phyloP scores from a whole-genome alignment of 2,888 invertebrate genomes.

The Trissolcus brochymenae region DNA sequence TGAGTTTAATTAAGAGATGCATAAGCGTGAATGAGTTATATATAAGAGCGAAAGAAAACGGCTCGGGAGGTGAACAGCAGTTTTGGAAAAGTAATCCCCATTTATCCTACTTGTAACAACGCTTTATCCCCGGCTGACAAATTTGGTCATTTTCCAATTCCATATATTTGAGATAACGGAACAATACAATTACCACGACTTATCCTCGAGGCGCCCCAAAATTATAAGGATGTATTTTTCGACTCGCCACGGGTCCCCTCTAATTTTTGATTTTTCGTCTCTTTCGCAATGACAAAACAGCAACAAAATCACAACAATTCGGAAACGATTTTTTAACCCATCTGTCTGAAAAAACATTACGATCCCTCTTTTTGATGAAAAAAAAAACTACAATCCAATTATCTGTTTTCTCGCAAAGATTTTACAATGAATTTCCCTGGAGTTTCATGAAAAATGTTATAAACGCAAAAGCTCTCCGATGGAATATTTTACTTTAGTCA shows the following conservation, averaged over 20 bases:
- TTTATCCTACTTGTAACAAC: background rate
- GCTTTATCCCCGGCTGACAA: conserved; percentile 15
- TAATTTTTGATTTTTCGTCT: conserved; percentile 31
- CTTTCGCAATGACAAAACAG: conserved; percentile 3
- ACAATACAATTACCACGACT: conserved; percentile 27
- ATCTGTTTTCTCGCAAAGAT: background rate
- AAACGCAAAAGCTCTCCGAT: too few relatives aligned
- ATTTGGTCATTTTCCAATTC: conserved; percentile 10
- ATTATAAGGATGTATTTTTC: conserved; percentile 22
- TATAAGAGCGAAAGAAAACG: too few relatives aligned
- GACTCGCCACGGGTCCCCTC: conserved; percentile 27
- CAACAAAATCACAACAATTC: conserved; percentile 28
- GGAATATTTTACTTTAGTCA: background rate
- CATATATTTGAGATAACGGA: conserved; percentile 24
- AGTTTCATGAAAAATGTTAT: too few relatives aligned
- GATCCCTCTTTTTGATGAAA: too few relatives aligned
- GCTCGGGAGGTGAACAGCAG: too few relatives aligned
- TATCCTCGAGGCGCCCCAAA: conserved; percentile 12
- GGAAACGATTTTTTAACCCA: conserved; percentile 9
- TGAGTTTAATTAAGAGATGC: too few relatives aligned
- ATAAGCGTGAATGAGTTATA: too few relatives aligned
- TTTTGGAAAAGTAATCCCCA: too few relatives aligned
- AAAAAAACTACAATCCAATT: too few relatives aligned
- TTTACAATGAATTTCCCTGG: background rate
- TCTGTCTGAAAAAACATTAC: too few relatives aligned